Conservation (phyloP, 2,113 vertebrate species). For the Ondatra zibethicus region DNA sequence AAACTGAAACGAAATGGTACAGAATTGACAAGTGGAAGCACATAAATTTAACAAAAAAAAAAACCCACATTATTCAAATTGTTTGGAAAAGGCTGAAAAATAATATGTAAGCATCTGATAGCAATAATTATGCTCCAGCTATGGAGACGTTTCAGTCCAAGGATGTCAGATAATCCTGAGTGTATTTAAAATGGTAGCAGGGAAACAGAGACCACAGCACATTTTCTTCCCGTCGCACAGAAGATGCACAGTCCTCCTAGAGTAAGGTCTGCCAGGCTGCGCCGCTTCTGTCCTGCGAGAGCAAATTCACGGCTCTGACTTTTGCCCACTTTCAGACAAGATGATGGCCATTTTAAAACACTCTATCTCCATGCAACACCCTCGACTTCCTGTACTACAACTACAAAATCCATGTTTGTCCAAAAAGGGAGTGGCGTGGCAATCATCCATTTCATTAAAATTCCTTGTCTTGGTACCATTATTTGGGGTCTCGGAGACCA, state of each 20-base stretch:
- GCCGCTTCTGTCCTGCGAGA: not conserved
- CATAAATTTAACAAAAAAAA: conserved; percentile 79
- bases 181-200: not conserved
- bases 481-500: not conserved
- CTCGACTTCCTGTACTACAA: not conserved
- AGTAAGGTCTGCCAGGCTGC: not conserved
- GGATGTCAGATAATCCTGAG: conserved; percentile 57
- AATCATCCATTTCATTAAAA: not conserved
- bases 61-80: conserved; percentile 80
- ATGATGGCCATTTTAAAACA: conserved; percentile 17
- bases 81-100: conserved; percentile 72
- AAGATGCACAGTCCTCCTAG: not conserved
- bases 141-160: conserved; percentile 74
- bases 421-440: not conserved
- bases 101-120: conserved; percentile 77
- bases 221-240: not conserved
- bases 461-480: not conserved
- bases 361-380: not conserved
- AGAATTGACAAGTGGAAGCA: conserved; percentile 77
- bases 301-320: not conserved
- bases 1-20: conserved; percentile 76
- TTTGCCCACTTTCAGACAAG: conserved; percentile 2
- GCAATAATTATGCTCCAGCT: conserved; percentile 66
- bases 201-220: not conserved
- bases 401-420: conserved; percentile 16